A percentile compares a stretch with the other conserved stretches of the same genome.
phyloP scores from a whole-genome alignment of 2,113 vertebrate species.

The Alligator sinensis region DNA sequence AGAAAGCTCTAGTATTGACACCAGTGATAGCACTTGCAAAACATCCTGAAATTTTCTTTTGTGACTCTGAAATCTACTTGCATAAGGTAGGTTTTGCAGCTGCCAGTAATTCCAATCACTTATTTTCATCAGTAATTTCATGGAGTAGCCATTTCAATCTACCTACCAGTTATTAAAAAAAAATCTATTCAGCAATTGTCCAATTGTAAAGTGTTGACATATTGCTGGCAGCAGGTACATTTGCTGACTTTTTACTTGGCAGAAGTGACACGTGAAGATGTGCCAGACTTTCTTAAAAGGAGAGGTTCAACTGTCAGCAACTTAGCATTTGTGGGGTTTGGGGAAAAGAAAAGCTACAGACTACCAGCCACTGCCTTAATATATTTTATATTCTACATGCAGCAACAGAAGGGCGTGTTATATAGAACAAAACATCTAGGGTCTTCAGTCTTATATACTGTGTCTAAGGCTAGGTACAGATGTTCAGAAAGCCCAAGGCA shows the following conservation, averaged over 20 bases:
- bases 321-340: background rate
- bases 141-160: background rate
- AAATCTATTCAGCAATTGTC: constrained; percentile 23
- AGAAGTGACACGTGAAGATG: background rate
- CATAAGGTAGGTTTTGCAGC: background rate
- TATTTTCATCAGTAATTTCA: constrained; percentile 43
- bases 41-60: background rate
- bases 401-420: background rate
- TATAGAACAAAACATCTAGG: background rate
- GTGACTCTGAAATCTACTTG: fast-evolving
- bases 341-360: background rate
- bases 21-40: background rate
- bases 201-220: background rate
- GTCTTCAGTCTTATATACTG: background rate
- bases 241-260: constrained; percentile 47
- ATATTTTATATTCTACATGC: background rate
- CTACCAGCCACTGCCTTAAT: background rate
- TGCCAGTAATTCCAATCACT: background rate
- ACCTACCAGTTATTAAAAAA: constrained; percentile 25
- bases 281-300: background rate
- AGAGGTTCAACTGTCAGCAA: background rate
- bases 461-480: background rate
- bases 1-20: background rate
- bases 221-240: background rate
- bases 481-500: too few relatives aligned